Conservation (phyloP, 2,888 invertebrate genomes). For the Thymelicus lineola region DNA sequence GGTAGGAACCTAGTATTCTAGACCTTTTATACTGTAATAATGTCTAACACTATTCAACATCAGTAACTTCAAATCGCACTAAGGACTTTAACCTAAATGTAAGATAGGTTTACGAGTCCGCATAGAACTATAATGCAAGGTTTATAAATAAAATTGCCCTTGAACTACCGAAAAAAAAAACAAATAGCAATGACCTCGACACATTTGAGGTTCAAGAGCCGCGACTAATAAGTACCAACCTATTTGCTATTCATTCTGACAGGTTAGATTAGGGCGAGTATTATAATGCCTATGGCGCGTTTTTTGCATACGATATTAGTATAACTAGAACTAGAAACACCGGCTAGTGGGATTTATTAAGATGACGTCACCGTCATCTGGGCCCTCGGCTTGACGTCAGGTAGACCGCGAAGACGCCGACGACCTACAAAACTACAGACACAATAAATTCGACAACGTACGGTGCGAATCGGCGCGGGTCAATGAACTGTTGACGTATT, state of each 20-base stretch:
- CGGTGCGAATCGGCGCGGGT: slow-evolving; percentile 76
- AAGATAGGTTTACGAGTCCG: slow-evolving; percentile 4
- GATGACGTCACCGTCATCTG: slow-evolving; percentile 77
- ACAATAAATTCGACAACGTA: slow-evolving; percentile 81
- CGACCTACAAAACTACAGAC: slow-evolving; percentile 85
- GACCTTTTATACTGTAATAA: no score
- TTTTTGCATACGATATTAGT: slow-evolving; percentile 67
- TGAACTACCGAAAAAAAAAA: slow-evolving; percentile 77
- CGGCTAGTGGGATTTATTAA: slow-evolving; percentile 70
- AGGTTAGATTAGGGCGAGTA: slow-evolving; percentile 79
- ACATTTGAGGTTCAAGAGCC: slow-evolving; percentile 67
- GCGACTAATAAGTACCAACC: slow-evolving; percentile 52
- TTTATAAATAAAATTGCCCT: slow-evolving; percentile 60
- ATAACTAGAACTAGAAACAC: slow-evolving; percentile 76
- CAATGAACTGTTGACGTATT: slow-evolving; percentile 83
- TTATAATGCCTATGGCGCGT: slow-evolving; percentile 71
- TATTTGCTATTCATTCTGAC: slow-evolving; percentile 66
- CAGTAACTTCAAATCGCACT: no score
- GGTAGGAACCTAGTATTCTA: no score
- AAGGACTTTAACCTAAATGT: not conserved
- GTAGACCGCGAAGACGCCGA: slow-evolving; percentile 62
- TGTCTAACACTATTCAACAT: no score
- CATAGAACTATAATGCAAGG: slow-evolving; percentile 20
- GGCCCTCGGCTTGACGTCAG: slow-evolving; percentile 79
- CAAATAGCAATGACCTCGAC: slow-evolving; percentile 81